A percentile compares a stretch with the other conserved stretches of the same genome.
Evolutionary conservation across 2,797 vertebrate species (phyloP).

Genomic region (Paramormyrops hopkinsi): DNA sequence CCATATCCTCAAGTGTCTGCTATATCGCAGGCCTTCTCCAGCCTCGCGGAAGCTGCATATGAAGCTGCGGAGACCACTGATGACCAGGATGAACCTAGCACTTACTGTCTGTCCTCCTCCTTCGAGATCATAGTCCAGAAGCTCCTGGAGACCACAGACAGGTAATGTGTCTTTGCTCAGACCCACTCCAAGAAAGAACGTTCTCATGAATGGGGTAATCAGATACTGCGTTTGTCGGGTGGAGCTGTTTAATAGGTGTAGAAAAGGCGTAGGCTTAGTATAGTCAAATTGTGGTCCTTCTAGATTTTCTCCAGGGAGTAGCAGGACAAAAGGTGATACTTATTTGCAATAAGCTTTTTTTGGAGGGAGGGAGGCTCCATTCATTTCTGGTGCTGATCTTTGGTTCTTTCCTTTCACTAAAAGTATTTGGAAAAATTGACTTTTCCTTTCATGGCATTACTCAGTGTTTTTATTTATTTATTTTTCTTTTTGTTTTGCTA

Average conservation of each 20-base stretch:
- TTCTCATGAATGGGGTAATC: background rate
- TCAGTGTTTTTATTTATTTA: background rate
- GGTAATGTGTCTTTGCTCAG: slow-evolving; percentile 51
- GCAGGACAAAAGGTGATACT: background rate
- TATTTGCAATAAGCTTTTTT: background rate
- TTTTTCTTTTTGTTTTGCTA: background rate
- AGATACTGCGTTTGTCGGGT: background rate
- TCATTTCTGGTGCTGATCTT: background rate
- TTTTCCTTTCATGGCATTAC: background rate
- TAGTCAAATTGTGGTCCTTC: background rate
- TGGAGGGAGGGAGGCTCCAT: background rate
- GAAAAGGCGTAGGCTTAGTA: background rate
- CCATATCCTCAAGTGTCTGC: background rate
- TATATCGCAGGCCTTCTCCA: slow-evolving; percentile 80
- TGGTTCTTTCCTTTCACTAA: background rate
- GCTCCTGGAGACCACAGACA: slow-evolving; percentile 91
- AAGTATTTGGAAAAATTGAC: background rate
- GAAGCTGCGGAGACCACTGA: slow-evolving; percentile 92
- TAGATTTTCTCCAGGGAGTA: background rate
- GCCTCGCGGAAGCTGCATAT: slow-evolving; percentile 94
- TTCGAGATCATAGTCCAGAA: slow-evolving; percentile 98
- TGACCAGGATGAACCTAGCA: slow-evolving; percentile 90
- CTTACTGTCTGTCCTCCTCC: slow-evolving; percentile 91
- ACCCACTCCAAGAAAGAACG: background rate
- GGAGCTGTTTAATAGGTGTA: background rate